A percentile compares a stretch with the other conserved stretches of the same genome.
Conservation (phyloP, 2,888 invertebrate genomes). For the Anorthoa munda region DNA sequence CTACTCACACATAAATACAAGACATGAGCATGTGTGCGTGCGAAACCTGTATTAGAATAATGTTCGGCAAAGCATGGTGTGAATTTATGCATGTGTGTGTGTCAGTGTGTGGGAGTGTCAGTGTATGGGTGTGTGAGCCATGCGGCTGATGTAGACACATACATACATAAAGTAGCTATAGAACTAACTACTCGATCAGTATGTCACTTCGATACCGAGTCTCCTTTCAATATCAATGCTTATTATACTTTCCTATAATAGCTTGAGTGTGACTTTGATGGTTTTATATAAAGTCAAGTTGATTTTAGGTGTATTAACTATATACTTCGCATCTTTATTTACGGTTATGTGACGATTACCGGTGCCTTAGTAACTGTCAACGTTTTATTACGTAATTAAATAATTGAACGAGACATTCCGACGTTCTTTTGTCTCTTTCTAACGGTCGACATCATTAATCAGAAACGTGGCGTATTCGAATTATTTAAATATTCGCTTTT, state of each 20-base stretch:
- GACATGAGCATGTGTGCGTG: slow-evolving; percentile 61
- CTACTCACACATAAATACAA: slow-evolving; percentile 61
- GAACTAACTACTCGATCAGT: slow-evolving; percentile 83
- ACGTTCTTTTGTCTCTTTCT: slow-evolving; percentile 14
- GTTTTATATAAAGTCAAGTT: slow-evolving; percentile 13
- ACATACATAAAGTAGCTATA: slow-evolving; percentile 71
- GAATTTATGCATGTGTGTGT: slow-evolving; percentile 45
- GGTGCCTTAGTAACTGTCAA: slow-evolving; percentile 10
- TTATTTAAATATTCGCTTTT: slow-evolving; percentile 41
- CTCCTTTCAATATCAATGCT: slow-evolving; percentile 51
- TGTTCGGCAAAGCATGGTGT: slow-evolving; percentile 60
- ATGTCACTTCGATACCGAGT: slow-evolving; percentile 77
- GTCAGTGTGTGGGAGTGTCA: slow-evolving; percentile 46
- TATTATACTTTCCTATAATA: slow-evolving; percentile 54
- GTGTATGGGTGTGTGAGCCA: slow-evolving; percentile 65
- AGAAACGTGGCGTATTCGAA: slow-evolving; percentile 27
- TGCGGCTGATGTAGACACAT: slow-evolving; percentile 77
- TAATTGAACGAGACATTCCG: slow-evolving; percentile 30
- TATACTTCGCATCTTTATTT: not conserved
- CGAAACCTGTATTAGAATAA: slow-evolving; percentile 73
- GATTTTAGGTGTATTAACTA: not conserved
- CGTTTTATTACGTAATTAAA: slow-evolving; percentile 11
- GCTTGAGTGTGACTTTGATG: not conserved
- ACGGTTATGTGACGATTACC: not conserved
- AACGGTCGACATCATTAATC: slow-evolving; percentile 9